Base-by-base conservation (phyloP, 2,888 invertebrate species). In the Tuta absoluta region DNA sequence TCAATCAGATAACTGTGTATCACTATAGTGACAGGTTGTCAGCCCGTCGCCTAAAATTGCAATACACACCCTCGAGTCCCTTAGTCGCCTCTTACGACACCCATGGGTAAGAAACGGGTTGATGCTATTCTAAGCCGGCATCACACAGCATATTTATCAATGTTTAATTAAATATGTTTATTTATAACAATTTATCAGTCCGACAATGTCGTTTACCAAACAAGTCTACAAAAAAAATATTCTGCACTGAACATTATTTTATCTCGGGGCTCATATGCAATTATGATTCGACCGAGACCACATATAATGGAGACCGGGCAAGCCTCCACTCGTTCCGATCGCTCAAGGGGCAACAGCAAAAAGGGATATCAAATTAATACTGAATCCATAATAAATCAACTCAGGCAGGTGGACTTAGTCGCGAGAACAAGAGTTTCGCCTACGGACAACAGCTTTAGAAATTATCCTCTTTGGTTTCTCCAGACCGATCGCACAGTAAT, bases 361-460 rank as follows among this genome's bases (percentile, higher is more conserved):
- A 90, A 89, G 90, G 91, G 86, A 91, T 91, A 91, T 91, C 91
- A 91, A 91, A 91, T 91, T 91, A 91, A 90, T 91, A 88, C 85
- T 89, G 91, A 91, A 91, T 91, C 86, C 90, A 89, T 91, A 90
- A 91, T 91, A 91, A 91, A 91, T 91, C 91, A 91, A 87, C 86
- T 76, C 75, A 79, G 88, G 91, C 91, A 91, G 91, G 91, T 91
- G 91, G 88, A 89, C 82, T 80, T 75, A 79, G 82, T 85, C 81
- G 81, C 83, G 80, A 82, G 84, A 84, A 81, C 80, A 81, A 83
- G 82, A 84, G 79, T 86, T 85, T 88, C 72, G 91, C 91, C 91
- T 89, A 83, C 82, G 91, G 91, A 84, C 75, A 85, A 77, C 75
- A 85, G 76, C 85, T 87, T 88, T 82, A 82, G 85, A 88, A 88